phyloP scores from a whole-genome alignment of 2,888 invertebrate species.

The Tetragnatha montana region DNA sequence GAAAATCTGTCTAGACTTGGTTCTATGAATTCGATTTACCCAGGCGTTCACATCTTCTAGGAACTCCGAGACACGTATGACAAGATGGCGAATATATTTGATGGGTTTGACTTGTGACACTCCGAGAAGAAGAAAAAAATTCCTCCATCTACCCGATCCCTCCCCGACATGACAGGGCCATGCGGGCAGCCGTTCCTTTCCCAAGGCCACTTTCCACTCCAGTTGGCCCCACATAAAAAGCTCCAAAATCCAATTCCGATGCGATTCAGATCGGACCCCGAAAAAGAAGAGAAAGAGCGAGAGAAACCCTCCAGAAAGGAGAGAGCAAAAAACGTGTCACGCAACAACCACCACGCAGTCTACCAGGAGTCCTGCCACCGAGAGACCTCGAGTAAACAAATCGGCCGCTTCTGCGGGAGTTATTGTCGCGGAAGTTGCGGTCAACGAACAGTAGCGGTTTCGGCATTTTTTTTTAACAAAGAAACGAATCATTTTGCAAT shows the following conservation, averaged over 20 bases:
- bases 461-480: too few relatives aligned
- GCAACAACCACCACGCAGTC: constrained; percentile 58
- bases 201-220: neutral
- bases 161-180: constrained; percentile 1
- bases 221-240: constrained; percentile 5
- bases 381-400: too few relatives aligned
- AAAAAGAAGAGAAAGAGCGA: constrained; percentile 10
- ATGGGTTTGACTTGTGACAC: too few relatives aligned
- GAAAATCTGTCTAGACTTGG: too few relatives aligned
- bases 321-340: constrained; percentile 32
- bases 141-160: neutral
- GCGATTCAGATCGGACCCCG: constrained; percentile 10
- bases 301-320: constrained; percentile 1
- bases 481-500: too few relatives aligned
- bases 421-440: too few relatives aligned
- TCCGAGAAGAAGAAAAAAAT: neutral
- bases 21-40: too few relatives aligned
- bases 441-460: too few relatives aligned
- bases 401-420: too few relatives aligned
- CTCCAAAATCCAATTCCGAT: constrained; percentile 43
- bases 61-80: too few relatives aligned
- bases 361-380: constrained; percentile 18
- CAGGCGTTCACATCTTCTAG: too few relatives aligned
- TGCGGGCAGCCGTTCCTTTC: constrained; percentile 11
- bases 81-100: too few relatives aligned